These are phyloP conservation scores for Lemur catta DNA, from an alignment of 2,797 vertebrate genomes.

Conservation along the genomic window DNA sequence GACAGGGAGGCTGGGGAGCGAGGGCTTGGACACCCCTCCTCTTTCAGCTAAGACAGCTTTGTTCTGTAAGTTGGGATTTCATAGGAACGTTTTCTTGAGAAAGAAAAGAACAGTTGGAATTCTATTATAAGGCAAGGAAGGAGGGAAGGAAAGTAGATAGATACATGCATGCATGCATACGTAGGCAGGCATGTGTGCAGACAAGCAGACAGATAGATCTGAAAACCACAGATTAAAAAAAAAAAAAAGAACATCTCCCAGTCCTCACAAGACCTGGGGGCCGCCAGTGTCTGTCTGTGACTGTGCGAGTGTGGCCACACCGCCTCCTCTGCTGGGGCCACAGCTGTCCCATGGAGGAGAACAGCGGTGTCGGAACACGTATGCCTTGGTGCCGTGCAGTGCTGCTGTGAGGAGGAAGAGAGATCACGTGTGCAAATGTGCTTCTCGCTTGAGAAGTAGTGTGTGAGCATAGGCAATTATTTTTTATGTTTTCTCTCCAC, in stretches of 20 bases:
- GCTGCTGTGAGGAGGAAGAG: not conserved
- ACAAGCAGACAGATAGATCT: not conserved
- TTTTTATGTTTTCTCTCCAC: not conserved
- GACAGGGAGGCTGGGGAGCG: not conserved
- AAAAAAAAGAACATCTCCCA: not conserved
- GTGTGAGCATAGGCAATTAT: not conserved
- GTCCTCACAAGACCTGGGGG: not conserved
- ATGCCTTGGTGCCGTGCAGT: not conserved
- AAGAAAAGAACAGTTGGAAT: not conserved
- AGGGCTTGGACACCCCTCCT: not conserved
- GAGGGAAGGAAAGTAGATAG: not conserved
- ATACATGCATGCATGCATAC: not conserved
- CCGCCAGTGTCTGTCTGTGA: not conserved
- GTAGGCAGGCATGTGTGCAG: accelerated
- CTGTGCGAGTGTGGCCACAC: not conserved
- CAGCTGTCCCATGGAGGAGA: not conserved
- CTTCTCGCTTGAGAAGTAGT: not conserved
- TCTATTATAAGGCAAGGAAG: not conserved
- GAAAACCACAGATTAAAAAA: not conserved
- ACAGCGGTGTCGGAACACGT: not conserved
- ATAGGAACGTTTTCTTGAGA: not conserved
- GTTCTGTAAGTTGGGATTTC: not conserved
- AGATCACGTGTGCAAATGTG: not conserved
- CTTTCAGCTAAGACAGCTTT: not conserved
- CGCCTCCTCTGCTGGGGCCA: not conserved